phyloP scores from a whole-genome alignment of 1,140 invertebrate species.

The Lordiphosa collinella region DNA sequence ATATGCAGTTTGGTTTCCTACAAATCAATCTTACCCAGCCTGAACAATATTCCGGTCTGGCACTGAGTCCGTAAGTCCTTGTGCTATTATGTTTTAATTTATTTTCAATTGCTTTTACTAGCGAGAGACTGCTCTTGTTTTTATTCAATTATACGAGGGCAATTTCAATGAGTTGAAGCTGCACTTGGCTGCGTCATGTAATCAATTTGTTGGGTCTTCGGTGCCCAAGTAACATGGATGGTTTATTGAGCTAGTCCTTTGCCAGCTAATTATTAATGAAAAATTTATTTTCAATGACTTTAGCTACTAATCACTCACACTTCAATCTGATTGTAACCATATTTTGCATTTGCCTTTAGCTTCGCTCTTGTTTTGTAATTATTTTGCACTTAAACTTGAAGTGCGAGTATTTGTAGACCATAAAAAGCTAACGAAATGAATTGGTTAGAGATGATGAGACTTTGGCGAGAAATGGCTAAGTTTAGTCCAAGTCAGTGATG shows the following conservation, averaged over 20 bases:
- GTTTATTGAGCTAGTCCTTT: constrained; percentile 57
- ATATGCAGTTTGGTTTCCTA: constrained; percentile 93
- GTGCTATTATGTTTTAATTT: constrained; percentile 67
- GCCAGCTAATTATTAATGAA: constrained; percentile 64
- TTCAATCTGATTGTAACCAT: constrained; percentile 15
- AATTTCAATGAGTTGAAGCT: constrained; percentile 41
- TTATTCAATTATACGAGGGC: constrained; percentile 67
- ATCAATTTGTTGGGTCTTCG: constrained; percentile 38
- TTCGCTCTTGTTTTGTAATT: constrained; percentile 46
- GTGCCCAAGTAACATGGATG: constrained; percentile 17
- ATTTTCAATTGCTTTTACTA: constrained; percentile 37
- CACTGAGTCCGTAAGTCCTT: constrained; percentile 88
- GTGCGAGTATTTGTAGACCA: constrained; percentile 32
- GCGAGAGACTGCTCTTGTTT: constrained; percentile 44
- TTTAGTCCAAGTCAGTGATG: no score
- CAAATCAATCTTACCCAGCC: constrained; percentile 93
- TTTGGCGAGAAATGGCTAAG: neutral
- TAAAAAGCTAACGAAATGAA: constrained; percentile 24
- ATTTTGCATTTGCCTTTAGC: constrained; percentile 36
- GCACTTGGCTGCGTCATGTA: constrained; percentile 1
- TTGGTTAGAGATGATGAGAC: constrained; percentile 2
- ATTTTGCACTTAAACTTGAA: constrained; percentile 60
- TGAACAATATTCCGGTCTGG: constrained; percentile 84
- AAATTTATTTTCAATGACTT: constrained; percentile 56
- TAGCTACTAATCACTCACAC: constrained; percentile 26